Percentiles rank a stretch among this genome's conserved stretches.
phyloP scores from a whole-genome alignment of 92 coral and sea anemone genomes.

The Heteractis magnifica region DNA sequence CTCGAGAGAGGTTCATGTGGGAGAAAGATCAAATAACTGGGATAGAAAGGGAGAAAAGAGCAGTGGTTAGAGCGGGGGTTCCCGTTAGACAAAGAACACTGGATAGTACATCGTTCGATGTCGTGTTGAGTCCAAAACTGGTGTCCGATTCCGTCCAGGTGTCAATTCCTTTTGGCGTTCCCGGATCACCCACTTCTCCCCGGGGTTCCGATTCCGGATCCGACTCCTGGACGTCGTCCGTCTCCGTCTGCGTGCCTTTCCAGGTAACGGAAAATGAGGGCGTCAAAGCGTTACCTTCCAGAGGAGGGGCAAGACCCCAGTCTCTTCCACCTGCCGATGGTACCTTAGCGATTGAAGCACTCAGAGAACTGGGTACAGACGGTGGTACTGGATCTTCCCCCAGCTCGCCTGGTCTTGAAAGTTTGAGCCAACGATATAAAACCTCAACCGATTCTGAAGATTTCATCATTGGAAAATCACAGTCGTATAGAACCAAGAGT shows the following conservation, averaged over 20 bases:
- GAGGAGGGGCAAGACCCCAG: slow-evolving; percentile 31
- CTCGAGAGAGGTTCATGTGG: slow-evolving; percentile 20
- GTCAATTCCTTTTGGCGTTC: slow-evolving; percentile 76
- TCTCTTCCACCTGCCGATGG: slow-evolving; percentile 26
- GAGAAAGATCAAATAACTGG: slow-evolving; percentile 22
- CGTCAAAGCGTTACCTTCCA: slow-evolving; percentile 31
- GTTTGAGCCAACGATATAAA: not conserved
- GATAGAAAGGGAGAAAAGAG: slow-evolving; percentile 19
- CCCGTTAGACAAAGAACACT: slow-evolving; percentile 13
- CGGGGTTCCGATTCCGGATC: slow-evolving; percentile 30
- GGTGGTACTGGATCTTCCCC: slow-evolving; percentile 7
- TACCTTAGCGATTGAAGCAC: slow-evolving; percentile 21
- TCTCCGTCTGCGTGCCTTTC: slow-evolving; percentile 81
- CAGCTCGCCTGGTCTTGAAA: not conserved
- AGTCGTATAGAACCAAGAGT: not conserved
- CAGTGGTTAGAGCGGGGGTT: slow-evolving; percentile 25
- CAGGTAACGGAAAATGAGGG: slow-evolving; percentile 66
- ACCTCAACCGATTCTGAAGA: not conserved
- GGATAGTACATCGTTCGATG: not conserved
- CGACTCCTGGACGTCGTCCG: slow-evolving; percentile 73
- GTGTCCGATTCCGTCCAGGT: slow-evolving; percentile 66
- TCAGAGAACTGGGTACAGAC: slow-evolving; percentile 4
- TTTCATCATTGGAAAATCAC: not conserved
- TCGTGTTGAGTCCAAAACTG: slow-evolving; percentile 28
- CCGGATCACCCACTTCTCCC: slow-evolving; percentile 46